phyloP scores from a whole-genome alignment of 2,888 invertebrate genomes.

The Liodrosophila aerea region DNA sequence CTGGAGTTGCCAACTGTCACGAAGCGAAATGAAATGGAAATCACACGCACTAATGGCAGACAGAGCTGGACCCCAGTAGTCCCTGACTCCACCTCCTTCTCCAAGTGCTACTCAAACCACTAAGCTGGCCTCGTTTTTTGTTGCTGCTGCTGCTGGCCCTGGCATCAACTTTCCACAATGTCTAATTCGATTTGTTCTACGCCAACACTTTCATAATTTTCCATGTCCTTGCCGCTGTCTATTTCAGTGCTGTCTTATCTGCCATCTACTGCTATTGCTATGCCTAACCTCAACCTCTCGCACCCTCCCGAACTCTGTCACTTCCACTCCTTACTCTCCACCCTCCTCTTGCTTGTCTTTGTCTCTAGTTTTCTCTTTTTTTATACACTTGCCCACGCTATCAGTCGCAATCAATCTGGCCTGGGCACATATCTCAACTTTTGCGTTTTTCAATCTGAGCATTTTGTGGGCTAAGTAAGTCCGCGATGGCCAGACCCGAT shows the following conservation, averaged over 20 bases:
- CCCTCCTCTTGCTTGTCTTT: slow-evolving; percentile 1
- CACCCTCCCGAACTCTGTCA: not conserved
- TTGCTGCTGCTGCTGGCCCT: slow-evolving; percentile 28
- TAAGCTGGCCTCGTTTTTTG: slow-evolving; percentile 45
- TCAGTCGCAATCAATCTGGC: slow-evolving; percentile 80
- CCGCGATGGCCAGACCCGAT: slow-evolving; percentile 55
- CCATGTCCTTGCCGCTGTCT: slow-evolving; percentile 65
- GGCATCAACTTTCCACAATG: slow-evolving; percentile 65
- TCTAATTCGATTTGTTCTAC: slow-evolving; percentile 82
- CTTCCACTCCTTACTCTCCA: slow-evolving; percentile 12
- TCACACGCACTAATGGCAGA: slow-evolving; percentile 77
- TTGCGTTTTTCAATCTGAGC: slow-evolving; percentile 74
- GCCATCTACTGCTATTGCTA: slow-evolving; percentile 60
- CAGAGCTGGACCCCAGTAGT: slow-evolving; percentile 22
- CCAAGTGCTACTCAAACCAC: slow-evolving; percentile 3
- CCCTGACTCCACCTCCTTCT: not conserved
- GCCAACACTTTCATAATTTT: slow-evolving; percentile 82
- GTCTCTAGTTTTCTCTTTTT: slow-evolving; percentile 59
- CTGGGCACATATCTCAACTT: slow-evolving; percentile 71
- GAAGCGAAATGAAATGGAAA: slow-evolving; percentile 80
- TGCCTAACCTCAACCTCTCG: slow-evolving; percentile 58
- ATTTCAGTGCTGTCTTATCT: slow-evolving; percentile 68
- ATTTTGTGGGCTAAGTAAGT: slow-evolving; percentile 77
- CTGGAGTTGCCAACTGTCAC: slow-evolving; percentile 81
- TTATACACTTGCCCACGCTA: slow-evolving; percentile 76